phyloP scores from a whole-genome alignment of 2,113 vertebrate genomes.

The Nannospalax galili region DNA sequence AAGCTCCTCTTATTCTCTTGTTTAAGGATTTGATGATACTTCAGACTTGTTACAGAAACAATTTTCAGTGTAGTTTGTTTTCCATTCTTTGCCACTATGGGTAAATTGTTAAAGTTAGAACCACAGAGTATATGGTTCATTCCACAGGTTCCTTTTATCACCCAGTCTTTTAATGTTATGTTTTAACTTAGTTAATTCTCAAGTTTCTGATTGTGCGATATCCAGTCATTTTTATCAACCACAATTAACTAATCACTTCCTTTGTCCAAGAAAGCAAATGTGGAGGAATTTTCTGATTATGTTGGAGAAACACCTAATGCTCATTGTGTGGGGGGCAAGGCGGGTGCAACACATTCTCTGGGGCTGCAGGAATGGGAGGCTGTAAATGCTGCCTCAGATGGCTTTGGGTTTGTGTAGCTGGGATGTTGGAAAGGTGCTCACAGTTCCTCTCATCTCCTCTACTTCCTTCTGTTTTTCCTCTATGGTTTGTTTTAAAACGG shows the following conservation, averaged over 20 bases:
- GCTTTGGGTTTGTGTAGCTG: not conserved
- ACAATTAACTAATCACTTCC: not conserved
- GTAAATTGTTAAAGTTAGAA: not conserved
- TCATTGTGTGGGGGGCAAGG: not conserved
- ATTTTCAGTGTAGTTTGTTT: not conserved
- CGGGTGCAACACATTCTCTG: not conserved
- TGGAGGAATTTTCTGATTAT: slow-evolving; percentile 2
- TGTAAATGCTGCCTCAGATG: accelerated
- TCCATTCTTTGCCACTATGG: not conserved
- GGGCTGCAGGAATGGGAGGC: not conserved
- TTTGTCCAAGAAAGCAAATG: not conserved
- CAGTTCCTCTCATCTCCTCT: not conserved
- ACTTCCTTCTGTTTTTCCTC: not conserved
- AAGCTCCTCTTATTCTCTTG: not conserved
- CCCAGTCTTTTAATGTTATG: not conserved
- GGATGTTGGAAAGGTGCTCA: not conserved
- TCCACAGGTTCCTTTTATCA: not conserved
- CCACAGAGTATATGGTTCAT: not conserved
- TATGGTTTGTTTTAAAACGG: slow-evolving; percentile 22
- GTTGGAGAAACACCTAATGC: not conserved
- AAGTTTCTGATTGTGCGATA: not conserved
- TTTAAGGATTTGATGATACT: not conserved
- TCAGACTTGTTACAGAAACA: not conserved
- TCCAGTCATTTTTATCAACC: not conserved
- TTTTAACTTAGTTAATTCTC: not conserved